A percentile compares a stretch with the other conserved stretches of the same genome.
These are phyloP conservation scores for Malachius bipustulatus DNA, from an alignment of 2,888 invertebrate species.

Conservation along the genomic window DNA sequence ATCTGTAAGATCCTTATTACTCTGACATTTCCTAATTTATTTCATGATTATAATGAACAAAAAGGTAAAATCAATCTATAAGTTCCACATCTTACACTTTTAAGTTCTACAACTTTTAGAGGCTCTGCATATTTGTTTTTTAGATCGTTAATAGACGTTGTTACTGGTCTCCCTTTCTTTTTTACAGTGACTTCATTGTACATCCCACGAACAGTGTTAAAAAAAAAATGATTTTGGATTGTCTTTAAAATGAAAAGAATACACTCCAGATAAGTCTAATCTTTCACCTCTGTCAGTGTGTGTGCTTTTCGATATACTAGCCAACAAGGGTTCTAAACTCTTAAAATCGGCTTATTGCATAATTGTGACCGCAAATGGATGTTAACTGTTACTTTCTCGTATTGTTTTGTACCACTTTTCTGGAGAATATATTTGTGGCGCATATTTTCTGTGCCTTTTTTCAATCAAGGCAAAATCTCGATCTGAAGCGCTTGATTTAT, in stretches of 20 bases:
- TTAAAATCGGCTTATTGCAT: neutral
- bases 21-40: too few species aligned
- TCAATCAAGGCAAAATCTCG: slow-evolving; percentile 9
- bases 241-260: slow-evolving; percentile 6
- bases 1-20: too few species aligned
- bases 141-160: neutral
- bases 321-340: neutral
- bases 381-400: slow-evolving; percentile 5
- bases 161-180: slow-evolving; percentile 6
- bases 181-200: slow-evolving; percentile 3
- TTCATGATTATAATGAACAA: too few species aligned
- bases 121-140: slow-evolving; percentile 3
- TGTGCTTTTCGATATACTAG: neutral
- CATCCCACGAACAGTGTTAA: neutral
- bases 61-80: too few species aligned
- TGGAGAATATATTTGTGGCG: slow-evolving; percentile 5
- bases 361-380: neutral
- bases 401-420: slow-evolving; percentile 8
- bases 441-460: slow-evolving; percentile 10
- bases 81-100: slow-evolving; percentile 1
- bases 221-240: slow-evolving; percentile 4
- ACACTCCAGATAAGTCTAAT: slow-evolving; percentile 1
- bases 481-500: too few species aligned
- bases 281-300: neutral
- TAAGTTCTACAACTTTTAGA: neutral